Evolutionary conservation across 2,888 invertebrate genomes (phyloP), one percentile per base, ranked within the genome.

Genomic region (Schizaphis graminum): DNA sequence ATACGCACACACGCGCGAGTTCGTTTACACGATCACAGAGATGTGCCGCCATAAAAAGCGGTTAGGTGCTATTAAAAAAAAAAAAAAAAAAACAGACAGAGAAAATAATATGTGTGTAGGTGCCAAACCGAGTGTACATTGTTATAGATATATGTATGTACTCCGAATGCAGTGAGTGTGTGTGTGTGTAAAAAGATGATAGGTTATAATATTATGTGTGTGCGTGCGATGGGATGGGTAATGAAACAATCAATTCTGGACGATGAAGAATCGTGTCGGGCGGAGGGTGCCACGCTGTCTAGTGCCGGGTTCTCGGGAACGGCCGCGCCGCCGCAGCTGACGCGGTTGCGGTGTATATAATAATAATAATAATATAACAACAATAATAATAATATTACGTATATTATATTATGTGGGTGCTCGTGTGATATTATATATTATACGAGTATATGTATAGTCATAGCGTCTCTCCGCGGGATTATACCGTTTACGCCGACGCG

Each of bases 231-330:
- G 90, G 89, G 89, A 93, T 10, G 94, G 89, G 94, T 94, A 94
- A 94, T 94, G 94, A 94, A 94, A 94, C 94, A 94, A 94, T 94
- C 94, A 94, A 94, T 94, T 94, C 85, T 86, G 94, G 94, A 91
- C 90, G 94, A 90, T 85, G 93, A 93, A 90, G 56, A 94, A 94
- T 90, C 85, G 89, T 88, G 92, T 86, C 94, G 94, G 90, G 67
- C 89, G 94, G 90, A 94, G 94, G 94, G 94, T 94, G 94, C 94
- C 94, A 94, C 94, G 94, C 90, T 94, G 94, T 94, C 94, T 94
- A 67, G 94, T 85, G 11, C 91, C 47, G 26, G 41, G 84, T 89
- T 35, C 89, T 77, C 77, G 89, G n/a, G 93, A 24, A 49, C 91
- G 16, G 26, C 90, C 91, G 44, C 67, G n/a, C 67, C 67, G 61